Percentiles rank a stretch among this genome's conserved stretches.
phyloP scores from a whole-genome alignment of 2,888 invertebrate genomes.

The Habroteleia sp. region DNA sequence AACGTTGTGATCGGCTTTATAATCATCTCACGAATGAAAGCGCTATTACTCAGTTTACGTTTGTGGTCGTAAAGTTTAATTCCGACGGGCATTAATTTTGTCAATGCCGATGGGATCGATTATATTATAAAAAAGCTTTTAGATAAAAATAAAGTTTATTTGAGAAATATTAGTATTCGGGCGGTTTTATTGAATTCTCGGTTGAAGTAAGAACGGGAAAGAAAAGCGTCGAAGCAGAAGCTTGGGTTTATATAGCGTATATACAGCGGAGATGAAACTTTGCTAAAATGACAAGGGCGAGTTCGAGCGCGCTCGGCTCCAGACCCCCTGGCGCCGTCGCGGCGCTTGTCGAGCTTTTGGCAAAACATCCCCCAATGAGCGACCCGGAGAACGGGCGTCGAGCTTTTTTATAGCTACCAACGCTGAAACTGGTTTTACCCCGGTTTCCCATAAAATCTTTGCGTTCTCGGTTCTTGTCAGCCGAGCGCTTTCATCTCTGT shows the following conservation, averaged over 20 bases:
- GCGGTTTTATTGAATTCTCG: conserved; percentile 39
- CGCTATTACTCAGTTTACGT: conserved; percentile 13
- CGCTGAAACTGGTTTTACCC: conserved; percentile 68
- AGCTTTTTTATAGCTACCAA: conserved; percentile 71
- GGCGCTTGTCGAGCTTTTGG: conserved; percentile 76
- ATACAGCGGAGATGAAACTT: conserved; percentile 62
- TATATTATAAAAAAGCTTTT: conserved; percentile 46
- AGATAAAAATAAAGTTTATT: conserved; percentile 49
- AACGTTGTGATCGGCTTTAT: neutral
- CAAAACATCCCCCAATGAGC: conserved; percentile 75
- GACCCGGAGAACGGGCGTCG: conserved; percentile 69
- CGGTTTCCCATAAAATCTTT: conserved; percentile 71
- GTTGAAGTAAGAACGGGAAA: conserved; percentile 38
- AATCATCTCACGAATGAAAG: neutral
- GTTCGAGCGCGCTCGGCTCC: conserved; percentile 73
- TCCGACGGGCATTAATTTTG: conserved; percentile 19
- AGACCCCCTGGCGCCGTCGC: conserved; percentile 79
- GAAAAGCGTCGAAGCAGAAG: conserved; percentile 57
- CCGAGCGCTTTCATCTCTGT: conserved; percentile 29
- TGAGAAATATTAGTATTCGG: conserved; percentile 52
- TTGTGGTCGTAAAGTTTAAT: conserved; percentile 10
- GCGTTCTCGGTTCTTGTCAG: conserved; percentile 58
- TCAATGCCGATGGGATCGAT: conserved; percentile 5
- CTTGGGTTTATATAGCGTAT: conserved; percentile 56
- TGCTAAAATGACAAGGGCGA: conserved; percentile 72